phyloP scores from a whole-genome alignment of 1,140 invertebrate genomes.

The Theocolax elegans region DNA sequence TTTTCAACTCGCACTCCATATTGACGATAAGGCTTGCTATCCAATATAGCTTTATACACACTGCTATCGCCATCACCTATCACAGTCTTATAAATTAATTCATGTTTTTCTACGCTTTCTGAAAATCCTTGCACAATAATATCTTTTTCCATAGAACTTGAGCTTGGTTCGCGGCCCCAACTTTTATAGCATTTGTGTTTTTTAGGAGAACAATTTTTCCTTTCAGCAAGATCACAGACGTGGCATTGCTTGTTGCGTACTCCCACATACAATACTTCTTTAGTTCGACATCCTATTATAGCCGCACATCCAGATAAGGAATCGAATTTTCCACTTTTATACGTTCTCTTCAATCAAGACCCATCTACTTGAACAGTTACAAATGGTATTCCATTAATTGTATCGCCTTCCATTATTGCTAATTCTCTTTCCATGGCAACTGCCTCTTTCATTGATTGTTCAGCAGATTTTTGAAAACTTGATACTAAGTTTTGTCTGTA shows the following conservation, averaged over 20 bases:
- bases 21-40: not conserved
- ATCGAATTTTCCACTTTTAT: constrained; percentile 1
- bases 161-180: not conserved
- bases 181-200: constrained; percentile 5
- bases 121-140: constrained; percentile 1
- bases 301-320: no score
- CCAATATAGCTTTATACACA: no score
- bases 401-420: no score
- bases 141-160: no score
- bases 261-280: no score
- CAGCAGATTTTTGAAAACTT: not conserved
- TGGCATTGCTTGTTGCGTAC: no score
- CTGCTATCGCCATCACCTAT: no score
- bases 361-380: no score
- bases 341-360: not conserved
- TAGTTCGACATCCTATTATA: no score
- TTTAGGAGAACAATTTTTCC: not conserved
- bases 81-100: not conserved
- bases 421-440: no score
- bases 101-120: not conserved
- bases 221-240: not conserved
- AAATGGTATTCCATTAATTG: not conserved
- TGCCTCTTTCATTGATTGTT: not conserved
- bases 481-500: not conserved
- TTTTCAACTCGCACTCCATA: constrained; percentile 1